Evolutionary conservation across 2,888 invertebrate species (phyloP).

Genomic region (Platerodrilus igneus): DNA sequence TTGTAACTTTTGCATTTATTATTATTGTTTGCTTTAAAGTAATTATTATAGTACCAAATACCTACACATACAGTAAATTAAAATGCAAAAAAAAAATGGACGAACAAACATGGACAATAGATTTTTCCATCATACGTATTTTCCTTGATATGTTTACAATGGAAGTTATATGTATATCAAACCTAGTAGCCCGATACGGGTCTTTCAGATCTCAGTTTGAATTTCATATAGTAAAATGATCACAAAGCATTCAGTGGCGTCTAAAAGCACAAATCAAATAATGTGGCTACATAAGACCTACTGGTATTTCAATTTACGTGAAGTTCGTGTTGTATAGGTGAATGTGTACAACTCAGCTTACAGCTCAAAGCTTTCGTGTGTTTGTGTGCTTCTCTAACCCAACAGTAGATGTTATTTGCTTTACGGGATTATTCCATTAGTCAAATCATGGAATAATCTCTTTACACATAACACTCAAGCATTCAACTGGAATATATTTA

Average conservation of each 20-base stretch:
- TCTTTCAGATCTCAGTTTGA: constrained; percentile 5
- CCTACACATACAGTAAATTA: too few relatives aligned
- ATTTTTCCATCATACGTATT: constrained; percentile 6
- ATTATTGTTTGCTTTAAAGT: too few relatives aligned
- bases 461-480: constrained; percentile 34
- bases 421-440: constrained; percentile 41
- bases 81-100: too few relatives aligned
- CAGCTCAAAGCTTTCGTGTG: constrained; percentile 16
- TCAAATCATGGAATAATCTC: constrained; percentile 39
- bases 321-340: constrained; percentile 13
- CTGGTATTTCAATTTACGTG: constrained; percentile 21
- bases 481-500: constrained; percentile 32
- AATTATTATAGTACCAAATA: too few relatives aligned
- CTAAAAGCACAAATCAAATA: constrained; percentile 18
- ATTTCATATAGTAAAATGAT: constrained; percentile 8
- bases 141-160: constrained; percentile 15
- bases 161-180: constrained; percentile 10
- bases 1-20: too few relatives aligned
- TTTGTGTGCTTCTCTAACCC: constrained; percentile 28
- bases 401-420: constrained; percentile 33
- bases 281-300: constrained; percentile 18
- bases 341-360: constrained; percentile 11
- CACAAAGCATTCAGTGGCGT: constrained; percentile 10
- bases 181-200: constrained; percentile 9
- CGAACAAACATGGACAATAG: constrained; percentile 12